Percentiles rank a stretch among this genome's conserved stretches.
These are phyloP conservation scores for Muscicapa comitata DNA, from an alignment of 2,797 vertebrate species.

Conservation along the genomic window DNA sequence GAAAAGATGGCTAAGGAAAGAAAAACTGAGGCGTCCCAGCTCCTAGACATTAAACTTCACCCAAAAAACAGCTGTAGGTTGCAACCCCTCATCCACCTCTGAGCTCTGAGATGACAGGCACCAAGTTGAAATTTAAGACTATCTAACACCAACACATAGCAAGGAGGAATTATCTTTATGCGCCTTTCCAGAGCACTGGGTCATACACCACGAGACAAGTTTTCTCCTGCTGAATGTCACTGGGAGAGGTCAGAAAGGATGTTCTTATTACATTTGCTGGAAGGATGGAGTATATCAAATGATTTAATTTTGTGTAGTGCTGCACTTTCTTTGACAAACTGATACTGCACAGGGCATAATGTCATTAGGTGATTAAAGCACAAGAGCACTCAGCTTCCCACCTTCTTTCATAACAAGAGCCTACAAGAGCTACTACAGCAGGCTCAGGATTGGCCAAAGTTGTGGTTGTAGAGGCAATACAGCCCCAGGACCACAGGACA, in stretches of 20 bases:
- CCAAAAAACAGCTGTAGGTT: neutral
- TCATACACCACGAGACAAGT: neutral
- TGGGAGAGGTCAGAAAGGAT: slow-evolving; percentile 6
- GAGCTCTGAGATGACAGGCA: neutral
- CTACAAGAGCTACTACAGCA: neutral
- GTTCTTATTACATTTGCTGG: slow-evolving; percentile 36
- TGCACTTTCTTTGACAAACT: slow-evolving; percentile 59
- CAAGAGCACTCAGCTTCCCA: slow-evolving; percentile 14
- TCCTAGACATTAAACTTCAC: neutral
- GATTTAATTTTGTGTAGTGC: slow-evolving; percentile 34
- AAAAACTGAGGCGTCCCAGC: neutral
- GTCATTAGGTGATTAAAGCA: slow-evolving; percentile 54
- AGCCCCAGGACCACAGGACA: neutral
- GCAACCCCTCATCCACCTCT: neutral
- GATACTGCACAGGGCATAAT: slow-evolving; percentile 39
- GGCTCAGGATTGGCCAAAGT: neutral
- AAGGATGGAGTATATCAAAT: slow-evolving; percentile 36
- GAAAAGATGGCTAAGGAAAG: neutral
- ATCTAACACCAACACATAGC: neutral
- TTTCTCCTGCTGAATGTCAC: slow-evolving; percentile 21
- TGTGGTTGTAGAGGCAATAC: neutral
- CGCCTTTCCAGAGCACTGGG: neutral
- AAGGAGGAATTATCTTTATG: slow-evolving; percentile 27
- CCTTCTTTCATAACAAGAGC: neutral
- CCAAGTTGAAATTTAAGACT: slow-evolving; percentile 21